Evolutionary conservation across 2,797 vertebrate species (phyloP).

Genomic region (Sardinella longiceps): DNA sequence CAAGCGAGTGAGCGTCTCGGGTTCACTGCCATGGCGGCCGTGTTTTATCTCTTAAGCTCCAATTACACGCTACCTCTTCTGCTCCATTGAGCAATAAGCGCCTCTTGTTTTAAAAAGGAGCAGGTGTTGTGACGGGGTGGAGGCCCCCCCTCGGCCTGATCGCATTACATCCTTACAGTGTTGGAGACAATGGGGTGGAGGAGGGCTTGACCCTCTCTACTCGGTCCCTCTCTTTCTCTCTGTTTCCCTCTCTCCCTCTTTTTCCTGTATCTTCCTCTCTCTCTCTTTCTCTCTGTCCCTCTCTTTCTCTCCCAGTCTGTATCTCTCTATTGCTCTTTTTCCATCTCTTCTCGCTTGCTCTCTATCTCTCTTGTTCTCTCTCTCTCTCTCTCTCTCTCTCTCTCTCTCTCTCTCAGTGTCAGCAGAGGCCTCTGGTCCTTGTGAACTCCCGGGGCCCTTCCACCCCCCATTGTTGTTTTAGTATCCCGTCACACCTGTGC

Average conservation of each 20-base stretch:
- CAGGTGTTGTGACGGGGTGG: slow-evolving; percentile 69
- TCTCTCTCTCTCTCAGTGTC: not conserved
- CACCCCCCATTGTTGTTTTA: slow-evolving; percentile 13
- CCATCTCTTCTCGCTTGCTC: not conserved
- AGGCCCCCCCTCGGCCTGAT: slow-evolving; percentile 46
- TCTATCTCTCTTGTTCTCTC: not conserved
- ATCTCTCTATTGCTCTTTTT: too few species aligned
- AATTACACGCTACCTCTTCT: slow-evolving; percentile 66
- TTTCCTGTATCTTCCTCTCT: not conserved
- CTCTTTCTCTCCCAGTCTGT: not conserved
- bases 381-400: not conserved
- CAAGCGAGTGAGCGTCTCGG: too few species aligned
- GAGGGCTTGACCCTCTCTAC: slow-evolving; percentile 40
- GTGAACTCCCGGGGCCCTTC: not conserved
- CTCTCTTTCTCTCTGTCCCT: not conserved
- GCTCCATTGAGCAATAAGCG: slow-evolving; percentile 71
- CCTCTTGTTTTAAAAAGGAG: slow-evolving; percentile 47
- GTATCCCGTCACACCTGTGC: slow-evolving; percentile 18
- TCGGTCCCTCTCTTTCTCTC: not conserved
- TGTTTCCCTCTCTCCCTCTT: not conserved
- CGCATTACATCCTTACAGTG: slow-evolving; percentile 60
- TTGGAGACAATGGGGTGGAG: slow-evolving; percentile 8
- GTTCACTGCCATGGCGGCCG: slow-evolving; percentile 47
- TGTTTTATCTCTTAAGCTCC: slow-evolving; percentile 72
- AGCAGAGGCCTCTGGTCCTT: not conserved